These are phyloP conservation scores for Candidula unifasciata DNA, from an alignment of 2,888 invertebrate genomes.

Conservation along the genomic window DNA sequence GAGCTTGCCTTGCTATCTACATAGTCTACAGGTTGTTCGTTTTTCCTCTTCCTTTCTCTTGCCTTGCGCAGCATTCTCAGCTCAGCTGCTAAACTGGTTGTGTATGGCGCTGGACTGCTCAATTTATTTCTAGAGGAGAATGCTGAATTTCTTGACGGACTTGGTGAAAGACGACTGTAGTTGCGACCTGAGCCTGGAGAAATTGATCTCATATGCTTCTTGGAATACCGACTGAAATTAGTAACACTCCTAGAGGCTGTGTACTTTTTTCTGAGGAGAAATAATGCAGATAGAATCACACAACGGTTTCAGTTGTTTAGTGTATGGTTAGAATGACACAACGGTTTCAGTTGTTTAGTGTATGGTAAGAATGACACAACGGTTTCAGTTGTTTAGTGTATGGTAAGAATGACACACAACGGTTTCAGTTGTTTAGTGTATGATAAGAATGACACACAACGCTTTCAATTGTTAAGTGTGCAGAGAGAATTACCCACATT, in stretches of 20 bases:
- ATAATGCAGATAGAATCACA: neutral
- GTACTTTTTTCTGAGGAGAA: conserved; percentile 13
- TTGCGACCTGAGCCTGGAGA: conserved; percentile 22
- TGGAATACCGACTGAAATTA: conserved; percentile 61
- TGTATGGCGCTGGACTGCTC: conserved; percentile 69
- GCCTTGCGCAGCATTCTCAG: conserved; percentile 75
- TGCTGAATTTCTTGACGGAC: conserved; percentile 49
- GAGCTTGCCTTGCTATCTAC: conserved; percentile 47
- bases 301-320: neutral
- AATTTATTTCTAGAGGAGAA: conserved; percentile 52
- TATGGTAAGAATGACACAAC: too few relatives aligned
- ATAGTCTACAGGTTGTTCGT: conserved; percentile 24
- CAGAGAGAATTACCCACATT: too few relatives aligned
- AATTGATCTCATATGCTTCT: conserved; percentile 64
- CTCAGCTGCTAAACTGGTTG: conserved; percentile 75
- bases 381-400: too few relatives aligned
- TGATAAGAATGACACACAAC: too few relatives aligned
- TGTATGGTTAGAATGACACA: too few relatives aligned
- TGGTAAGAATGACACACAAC: too few relatives aligned
- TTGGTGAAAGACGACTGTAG: conserved; percentile 51
- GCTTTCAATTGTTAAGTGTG: too few relatives aligned
- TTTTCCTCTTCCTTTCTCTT: conserved; percentile 78
- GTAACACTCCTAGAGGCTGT: conserved; percentile 47
- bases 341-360: too few relatives aligned
- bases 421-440: too few relatives aligned